Base-by-base conservation (phyloP, 2,888 invertebrate species). In the Philhelius pedissequus region DNA sequence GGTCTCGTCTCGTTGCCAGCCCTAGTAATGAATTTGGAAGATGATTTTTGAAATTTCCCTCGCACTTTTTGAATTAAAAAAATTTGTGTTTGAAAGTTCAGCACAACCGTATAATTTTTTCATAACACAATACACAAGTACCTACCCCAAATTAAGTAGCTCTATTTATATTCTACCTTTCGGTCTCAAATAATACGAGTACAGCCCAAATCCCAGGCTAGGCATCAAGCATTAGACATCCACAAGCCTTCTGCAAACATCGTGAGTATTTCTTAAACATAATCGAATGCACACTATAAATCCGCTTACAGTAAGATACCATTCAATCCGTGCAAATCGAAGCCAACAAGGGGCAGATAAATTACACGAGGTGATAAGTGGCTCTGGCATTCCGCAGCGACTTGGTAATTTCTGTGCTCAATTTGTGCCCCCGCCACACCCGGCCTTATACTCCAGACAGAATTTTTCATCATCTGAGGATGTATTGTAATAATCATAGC, bases 351-450 rank as follows among this genome's bases (percentile, higher is more conserved):
- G 78, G 76, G 76, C 86, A 86, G 71, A 83, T 77, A 86, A 77
- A 77, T 86, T 81, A 86, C 76, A 77, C 69, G 73, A 86, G 86
- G 81, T 81, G 86, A 86, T 86, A 86, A 86, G 86, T 86, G 86
- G 79, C 71, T 68, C 15, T 56, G 68, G 71, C 73, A 83, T 83
- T 78, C 78, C 79, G n/a, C n/a, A 70, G 62, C 86, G 58, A 71
- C 71, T 75, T 80, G 50, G 80, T 84, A 76, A 80, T 79, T 79
- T 80, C 66, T 68, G 71, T 22, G 68, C 66, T 76, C 76, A 75
- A 79, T 84, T 84, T 84, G 66, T 35, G 50, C 9, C 30, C 66
- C 35, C 13, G 35, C 11, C 30, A 9, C 60, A 35, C 68, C 27
- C 1, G 3, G 7, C 60, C 60, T 8, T 4, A 4, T 2, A 25